A percentile compares a stretch with the other conserved stretches of the same genome.
These are phyloP conservation scores for Poecilobothrus nobilitatus DNA, from an alignment of 2,888 invertebrate species.

Conservation along the genomic window DNA sequence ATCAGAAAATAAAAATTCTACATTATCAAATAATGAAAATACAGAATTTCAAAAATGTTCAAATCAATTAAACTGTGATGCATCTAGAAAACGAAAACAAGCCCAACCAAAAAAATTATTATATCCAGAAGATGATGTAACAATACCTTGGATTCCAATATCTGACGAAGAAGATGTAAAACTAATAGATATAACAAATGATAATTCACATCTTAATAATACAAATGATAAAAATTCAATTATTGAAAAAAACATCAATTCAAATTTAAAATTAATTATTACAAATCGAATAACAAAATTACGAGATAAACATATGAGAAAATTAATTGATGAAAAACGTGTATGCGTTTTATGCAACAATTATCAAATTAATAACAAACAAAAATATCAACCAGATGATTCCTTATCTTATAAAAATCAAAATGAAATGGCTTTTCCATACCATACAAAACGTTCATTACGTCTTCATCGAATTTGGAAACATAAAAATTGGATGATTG, in stretches of 20 bases:
- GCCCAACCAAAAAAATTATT: slow-evolving; percentile 43
- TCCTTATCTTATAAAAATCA: slow-evolving; percentile 24
- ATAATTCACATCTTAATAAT: background rate
- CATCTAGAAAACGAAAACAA: slow-evolving; percentile 47
- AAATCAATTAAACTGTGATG: slow-evolving; percentile 16
- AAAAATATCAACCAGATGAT: background rate
- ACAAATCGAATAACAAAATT: slow-evolving; percentile 30
- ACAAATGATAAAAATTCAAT: background rate
- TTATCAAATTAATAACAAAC: slow-evolving; percentile 12
- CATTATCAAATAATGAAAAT: background rate
- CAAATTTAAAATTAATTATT: background rate
- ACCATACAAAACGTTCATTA: slow-evolving; percentile 46
- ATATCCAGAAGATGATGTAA: background rate
- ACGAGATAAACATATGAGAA: slow-evolving; percentile 43
- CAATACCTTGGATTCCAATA: slow-evolving; percentile 19
- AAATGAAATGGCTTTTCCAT: slow-evolving; percentile 39
- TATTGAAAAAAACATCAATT: background rate
- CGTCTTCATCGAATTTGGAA: slow-evolving; percentile 48
- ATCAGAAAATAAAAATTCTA: slow-evolving; percentile 14
- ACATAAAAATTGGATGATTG: slow-evolving; percentile 33
- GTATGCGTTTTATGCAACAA: slow-evolving; percentile 36
- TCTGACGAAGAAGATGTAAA: background rate
- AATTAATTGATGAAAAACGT: slow-evolving; percentile 37
- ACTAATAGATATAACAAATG: background rate
- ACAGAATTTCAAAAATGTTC: background rate